These are phyloP conservation scores for Camponotus floridanus DNA, from an alignment of 1,140 invertebrate species.

Conservation along the genomic window DNA sequence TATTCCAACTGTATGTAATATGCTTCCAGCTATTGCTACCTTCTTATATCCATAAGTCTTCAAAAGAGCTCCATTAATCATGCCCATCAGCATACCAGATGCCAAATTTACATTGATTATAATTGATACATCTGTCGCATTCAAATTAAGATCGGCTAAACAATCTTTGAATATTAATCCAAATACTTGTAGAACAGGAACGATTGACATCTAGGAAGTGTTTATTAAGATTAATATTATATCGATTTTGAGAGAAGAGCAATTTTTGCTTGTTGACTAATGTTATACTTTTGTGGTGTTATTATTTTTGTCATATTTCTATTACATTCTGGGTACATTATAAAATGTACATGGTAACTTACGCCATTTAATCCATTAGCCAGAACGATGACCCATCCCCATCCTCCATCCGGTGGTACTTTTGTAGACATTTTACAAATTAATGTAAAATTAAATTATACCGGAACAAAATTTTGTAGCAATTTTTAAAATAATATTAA, in stretches of 20 bases:
- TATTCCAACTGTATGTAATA: constrained; percentile 40
- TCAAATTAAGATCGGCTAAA: constrained; percentile 86
- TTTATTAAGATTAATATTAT: constrained; percentile 2
- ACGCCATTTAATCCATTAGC: constrained; percentile 88
- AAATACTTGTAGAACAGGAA: constrained; percentile 87
- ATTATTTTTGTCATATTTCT: background rate
- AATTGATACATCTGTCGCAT: constrained; percentile 84
- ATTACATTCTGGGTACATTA: background rate
- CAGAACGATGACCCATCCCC: constrained; percentile 88
- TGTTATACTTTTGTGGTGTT: background rate
- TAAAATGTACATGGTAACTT: constrained; percentile 80
- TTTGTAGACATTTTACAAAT: constrained; percentile 39
- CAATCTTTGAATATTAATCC: constrained; percentile 89
- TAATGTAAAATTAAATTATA: background rate
- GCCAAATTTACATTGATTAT: constrained; percentile 87
- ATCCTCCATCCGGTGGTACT: constrained; percentile 87
- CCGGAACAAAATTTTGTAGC: too few relatives aligned
- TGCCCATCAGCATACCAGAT: constrained; percentile 87
- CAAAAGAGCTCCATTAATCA: constrained; percentile 86
- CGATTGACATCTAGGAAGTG: constrained; percentile 85
- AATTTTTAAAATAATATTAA: constrained; percentile 4
- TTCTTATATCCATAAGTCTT: constrained; percentile 86
- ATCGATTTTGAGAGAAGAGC: background rate
- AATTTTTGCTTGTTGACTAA: background rate
- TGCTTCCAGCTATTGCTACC: constrained; percentile 82